phyloP scores from a whole-genome alignment of 2,888 invertebrate species.

The Sepioteuthis lessoniana region DNA sequence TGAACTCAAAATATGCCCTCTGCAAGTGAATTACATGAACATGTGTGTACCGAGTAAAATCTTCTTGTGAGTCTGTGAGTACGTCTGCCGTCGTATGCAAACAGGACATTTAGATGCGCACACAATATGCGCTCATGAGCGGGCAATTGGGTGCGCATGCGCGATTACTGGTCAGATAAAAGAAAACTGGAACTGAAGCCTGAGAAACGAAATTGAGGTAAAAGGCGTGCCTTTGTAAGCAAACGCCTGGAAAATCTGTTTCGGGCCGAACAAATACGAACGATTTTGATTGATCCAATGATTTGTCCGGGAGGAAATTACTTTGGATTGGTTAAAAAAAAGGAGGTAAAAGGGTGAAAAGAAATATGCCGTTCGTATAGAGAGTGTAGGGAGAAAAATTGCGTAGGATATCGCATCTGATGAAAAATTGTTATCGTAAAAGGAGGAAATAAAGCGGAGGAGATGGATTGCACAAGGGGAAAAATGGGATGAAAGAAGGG shows the following conservation, averaged over 20 bases:
- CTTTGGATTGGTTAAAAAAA: not conserved
- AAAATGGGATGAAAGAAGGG: not conserved
- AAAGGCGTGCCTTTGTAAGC: not conserved
- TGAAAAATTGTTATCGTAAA: not conserved
- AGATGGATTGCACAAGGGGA: not conserved
- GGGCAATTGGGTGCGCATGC: not conserved
- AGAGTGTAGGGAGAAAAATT: not conserved
- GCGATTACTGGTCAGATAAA: slow-evolving; percentile 2
- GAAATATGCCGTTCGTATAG: not conserved
- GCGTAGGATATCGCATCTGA: not conserved
- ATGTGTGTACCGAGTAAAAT: not conserved
- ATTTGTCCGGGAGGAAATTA: slow-evolving; percentile 33
- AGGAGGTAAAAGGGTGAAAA: not conserved
- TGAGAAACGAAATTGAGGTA: not conserved
- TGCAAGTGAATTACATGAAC: not conserved
- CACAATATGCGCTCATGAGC: not conserved
- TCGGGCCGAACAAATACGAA: not conserved
- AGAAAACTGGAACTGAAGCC: not conserved
- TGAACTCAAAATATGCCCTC: not conserved
- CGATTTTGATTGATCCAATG: slow-evolving; percentile 17
- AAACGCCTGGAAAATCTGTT: slow-evolving; percentile 23
- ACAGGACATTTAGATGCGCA: not conserved
- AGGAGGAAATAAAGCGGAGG: not conserved
- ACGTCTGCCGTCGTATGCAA: not conserved
- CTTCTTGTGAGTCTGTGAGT: too few relatives aligned